A percentile compares a stretch with the other conserved stretches of the same genome.
Conservation (phyloP, 2,113 vertebrate genomes). For the Aplodontia rufa region DNA sequence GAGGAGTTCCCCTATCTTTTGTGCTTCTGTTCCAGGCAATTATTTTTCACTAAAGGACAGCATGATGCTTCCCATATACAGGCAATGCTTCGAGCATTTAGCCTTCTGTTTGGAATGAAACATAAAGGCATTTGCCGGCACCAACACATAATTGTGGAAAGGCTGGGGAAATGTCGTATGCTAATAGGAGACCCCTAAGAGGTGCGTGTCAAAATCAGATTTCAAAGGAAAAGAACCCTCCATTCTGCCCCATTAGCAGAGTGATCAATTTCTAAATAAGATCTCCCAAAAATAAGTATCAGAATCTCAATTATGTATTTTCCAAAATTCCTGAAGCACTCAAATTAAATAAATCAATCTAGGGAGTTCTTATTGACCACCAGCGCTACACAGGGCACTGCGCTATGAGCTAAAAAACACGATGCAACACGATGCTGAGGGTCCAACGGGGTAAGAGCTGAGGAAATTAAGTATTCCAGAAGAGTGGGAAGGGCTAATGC, state of each 20-base stretch:
- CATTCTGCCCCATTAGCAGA: slow-evolving; percentile 60
- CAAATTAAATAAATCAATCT: slow-evolving; percentile 2
- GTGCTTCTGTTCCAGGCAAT: neutral
- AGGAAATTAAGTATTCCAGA: neutral
- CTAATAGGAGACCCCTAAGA: slow-evolving; percentile 13
- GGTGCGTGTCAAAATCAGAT: neutral
- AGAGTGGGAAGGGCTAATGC: fast-evolving
- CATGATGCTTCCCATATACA: neutral
- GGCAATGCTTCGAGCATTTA: neutral
- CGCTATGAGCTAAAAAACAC: neutral
- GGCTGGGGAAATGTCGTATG: slow-evolving; percentile 50
- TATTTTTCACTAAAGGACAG: neutral
- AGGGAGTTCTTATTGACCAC: neutral
- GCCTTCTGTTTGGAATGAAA: slow-evolving; percentile 31
- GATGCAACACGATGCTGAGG: neutral
- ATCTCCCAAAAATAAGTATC: slow-evolving; percentile 50
- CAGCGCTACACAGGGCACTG: neutral
- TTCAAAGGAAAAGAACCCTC: slow-evolving; percentile 35
- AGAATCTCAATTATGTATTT: slow-evolving; percentile 25
- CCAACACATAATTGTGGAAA: neutral
- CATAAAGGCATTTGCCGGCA: neutral
- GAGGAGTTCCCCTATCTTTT: too few relatives aligned
- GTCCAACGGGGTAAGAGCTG: neutral
- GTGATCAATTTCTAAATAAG: slow-evolving; percentile 62
- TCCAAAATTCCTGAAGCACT: neutral